A percentile compares a stretch with the other conserved stretches of the same genome.
Evolutionary conservation across 2,113 vertebrate genomes (phyloP).

Genomic region (Cololabis saira): DNA sequence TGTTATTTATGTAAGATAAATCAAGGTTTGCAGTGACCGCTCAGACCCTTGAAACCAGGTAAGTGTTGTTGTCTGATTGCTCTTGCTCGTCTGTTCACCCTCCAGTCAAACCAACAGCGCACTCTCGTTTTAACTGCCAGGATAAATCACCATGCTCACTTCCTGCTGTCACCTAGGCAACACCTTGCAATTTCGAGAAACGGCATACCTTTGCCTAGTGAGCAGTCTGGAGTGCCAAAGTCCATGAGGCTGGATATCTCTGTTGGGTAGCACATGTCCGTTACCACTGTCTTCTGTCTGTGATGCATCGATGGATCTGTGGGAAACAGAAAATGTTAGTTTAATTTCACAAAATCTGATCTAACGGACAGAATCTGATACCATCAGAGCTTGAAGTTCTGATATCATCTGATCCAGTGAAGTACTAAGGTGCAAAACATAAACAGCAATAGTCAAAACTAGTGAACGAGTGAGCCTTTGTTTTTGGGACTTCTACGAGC

Average conservation of each 20-base stretch:
- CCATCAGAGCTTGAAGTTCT: too few relatives aligned
- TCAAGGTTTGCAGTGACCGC: conserved; percentile 33
- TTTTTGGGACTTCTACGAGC: too few relatives aligned
- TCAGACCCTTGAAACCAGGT: conserved; percentile 6
- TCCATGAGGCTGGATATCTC: conserved; percentile 83
- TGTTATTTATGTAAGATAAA: conserved; percentile 1
- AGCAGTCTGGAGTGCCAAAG: conserved; percentile 80
- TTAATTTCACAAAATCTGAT: too few relatives aligned
- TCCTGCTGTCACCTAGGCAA: conserved; percentile 68
- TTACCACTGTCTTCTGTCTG: conserved; percentile 79
- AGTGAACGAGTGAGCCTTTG: too few relatives aligned
- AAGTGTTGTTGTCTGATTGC: conserved; percentile 51
- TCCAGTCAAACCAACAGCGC: conserved; percentile 46
- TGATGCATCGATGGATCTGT: conserved; percentile 77
- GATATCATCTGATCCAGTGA: too few relatives aligned
- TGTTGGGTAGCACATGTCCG: conserved; percentile 80
- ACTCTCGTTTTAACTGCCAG: conserved; percentile 59
- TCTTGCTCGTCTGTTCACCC: conserved; percentile 54
- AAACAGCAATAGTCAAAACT: too few relatives aligned
- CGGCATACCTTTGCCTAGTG: conserved; percentile 80
- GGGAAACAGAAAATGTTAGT: not conserved
- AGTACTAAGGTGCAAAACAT: too few relatives aligned
- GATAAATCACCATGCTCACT: conserved; percentile 53
- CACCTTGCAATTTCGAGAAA: conserved; percentile 32
- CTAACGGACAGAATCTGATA: too few relatives aligned